Conservation (phyloP, 2,888 invertebrate species). For the Abscondita cerata region DNA sequence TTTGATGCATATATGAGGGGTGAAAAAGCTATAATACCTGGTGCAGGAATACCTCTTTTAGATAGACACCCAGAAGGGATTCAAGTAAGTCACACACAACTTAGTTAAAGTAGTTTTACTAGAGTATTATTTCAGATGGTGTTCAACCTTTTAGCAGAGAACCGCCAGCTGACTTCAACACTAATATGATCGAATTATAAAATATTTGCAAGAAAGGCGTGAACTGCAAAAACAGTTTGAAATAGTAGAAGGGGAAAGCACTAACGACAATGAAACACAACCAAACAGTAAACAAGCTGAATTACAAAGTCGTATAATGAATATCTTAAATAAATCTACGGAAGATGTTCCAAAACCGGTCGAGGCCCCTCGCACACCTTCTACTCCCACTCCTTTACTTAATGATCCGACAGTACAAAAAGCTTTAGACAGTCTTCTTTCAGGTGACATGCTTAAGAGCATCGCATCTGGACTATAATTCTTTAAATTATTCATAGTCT, state of each 20-base stretch:
- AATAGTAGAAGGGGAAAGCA: slow-evolving; percentile 71
- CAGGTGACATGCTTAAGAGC: slow-evolving; percentile 65
- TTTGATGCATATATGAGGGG: slow-evolving; percentile 68
- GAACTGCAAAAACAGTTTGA: slow-evolving; percentile 79
- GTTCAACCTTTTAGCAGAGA: slow-evolving; percentile 83
- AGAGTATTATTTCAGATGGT: slow-evolving; percentile 58
- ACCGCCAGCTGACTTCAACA: slow-evolving; percentile 75
- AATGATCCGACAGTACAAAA: slow-evolving; percentile 81
- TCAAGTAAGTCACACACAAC: slow-evolving; percentile 56
- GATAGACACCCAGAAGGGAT: slow-evolving; percentile 70
- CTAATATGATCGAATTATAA: slow-evolving; percentile 82
- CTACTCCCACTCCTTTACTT: slow-evolving; percentile 61
- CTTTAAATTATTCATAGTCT: slow-evolving; percentile 1
- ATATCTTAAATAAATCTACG: slow-evolving; percentile 69
- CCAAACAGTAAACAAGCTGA: slow-evolving; percentile 69
- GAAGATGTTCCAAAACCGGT: slow-evolving; percentile 51
- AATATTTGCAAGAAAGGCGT: slow-evolving; percentile 75
- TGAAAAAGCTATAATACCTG: slow-evolving; percentile 51
- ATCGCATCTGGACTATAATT: slow-evolving; percentile 50
- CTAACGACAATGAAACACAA: slow-evolving; percentile 57
- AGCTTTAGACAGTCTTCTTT: slow-evolving; percentile 74
- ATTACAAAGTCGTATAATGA: slow-evolving; percentile 79
- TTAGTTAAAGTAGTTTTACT: too few relatives aligned
- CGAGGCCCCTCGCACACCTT: slow-evolving; percentile 46
- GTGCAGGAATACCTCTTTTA: slow-evolving; percentile 48